Conservation (phyloP, 2,797 vertebrate species). For the Aeoliscus strigatus region DNA sequence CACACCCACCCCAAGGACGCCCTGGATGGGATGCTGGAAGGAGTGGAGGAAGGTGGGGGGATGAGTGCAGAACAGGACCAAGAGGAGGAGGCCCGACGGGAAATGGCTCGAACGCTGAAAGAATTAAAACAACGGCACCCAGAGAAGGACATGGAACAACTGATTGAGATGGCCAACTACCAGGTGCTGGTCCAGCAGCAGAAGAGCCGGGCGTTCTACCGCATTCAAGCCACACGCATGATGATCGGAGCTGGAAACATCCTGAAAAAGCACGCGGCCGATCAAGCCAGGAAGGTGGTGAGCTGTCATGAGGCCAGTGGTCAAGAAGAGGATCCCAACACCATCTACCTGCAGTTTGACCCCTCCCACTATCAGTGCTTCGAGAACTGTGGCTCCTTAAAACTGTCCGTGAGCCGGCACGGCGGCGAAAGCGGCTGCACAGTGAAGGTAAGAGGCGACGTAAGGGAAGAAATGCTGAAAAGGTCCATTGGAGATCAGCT, state of each 20-base stretch:
- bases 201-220: constrained; percentile 86
- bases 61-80: constrained; percentile 57
- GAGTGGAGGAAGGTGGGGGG: constrained; percentile 75
- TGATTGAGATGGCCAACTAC: constrained; percentile 87
- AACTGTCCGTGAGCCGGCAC: constrained; percentile 74
- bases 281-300: constrained; percentile 83
- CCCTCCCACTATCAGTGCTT: constrained; percentile 83
- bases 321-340: constrained; percentile 81
- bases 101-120: constrained; percentile 83
- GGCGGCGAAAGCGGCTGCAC: constrained; percentile 78
- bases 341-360: constrained; percentile 82
- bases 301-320: constrained; percentile 79
- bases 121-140: constrained; percentile 83
- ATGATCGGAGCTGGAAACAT: constrained; percentile 88
- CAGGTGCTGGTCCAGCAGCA: constrained; percentile 84
- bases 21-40: constrained; percentile 76
- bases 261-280: constrained; percentile 83
- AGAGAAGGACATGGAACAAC: constrained; percentile 84
- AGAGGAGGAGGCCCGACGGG: constrained; percentile 77
- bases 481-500: constrained; percentile 22
- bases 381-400: constrained; percentile 84
- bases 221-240: constrained; percentile 86
- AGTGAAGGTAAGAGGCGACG: constrained; percentile 68
- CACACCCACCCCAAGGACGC: constrained; percentile 75
- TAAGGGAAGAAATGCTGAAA: constrained; percentile 10